A percentile compares a stretch with the other conserved stretches of the same genome.
Evolutionary conservation across 2,113 vertebrate species (phyloP).

Genomic region (Aptenodytes forsteri): DNA sequence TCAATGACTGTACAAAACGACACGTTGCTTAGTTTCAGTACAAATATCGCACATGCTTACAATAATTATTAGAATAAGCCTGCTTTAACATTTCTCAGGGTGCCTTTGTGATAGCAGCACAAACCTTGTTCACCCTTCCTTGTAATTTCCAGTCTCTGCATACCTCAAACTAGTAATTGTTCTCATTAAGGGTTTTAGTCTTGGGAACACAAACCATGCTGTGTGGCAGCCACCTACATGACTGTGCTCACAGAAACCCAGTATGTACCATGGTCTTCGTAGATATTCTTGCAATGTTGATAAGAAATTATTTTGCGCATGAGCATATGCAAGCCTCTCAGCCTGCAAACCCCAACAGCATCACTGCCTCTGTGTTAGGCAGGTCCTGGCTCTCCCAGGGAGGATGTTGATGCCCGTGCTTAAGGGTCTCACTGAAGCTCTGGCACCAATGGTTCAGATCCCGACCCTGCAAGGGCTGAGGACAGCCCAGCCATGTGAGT

Average conservation of each 20-base stretch:
- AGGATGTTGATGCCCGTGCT: neutral
- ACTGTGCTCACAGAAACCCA: neutral
- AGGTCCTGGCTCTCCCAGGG: neutral
- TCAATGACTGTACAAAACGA: neutral
- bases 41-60: neutral
- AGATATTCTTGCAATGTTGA: neutral
- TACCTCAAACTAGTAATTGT: constrained; percentile 20
- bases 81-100: neutral
- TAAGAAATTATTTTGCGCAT: neutral
- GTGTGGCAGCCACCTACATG: constrained; percentile 2
- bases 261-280: neutral
- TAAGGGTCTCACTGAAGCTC: neutral
- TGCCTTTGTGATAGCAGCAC: neutral
- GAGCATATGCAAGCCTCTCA: neutral
- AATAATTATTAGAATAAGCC: neutral
- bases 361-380: neutral
- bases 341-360: neutral
- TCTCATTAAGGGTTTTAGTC: constrained; percentile 38
- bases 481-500: neutral
- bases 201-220: neutral
- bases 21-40: neutral
- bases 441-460: neutral
- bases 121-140: neutral
- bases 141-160: constrained; percentile 36
- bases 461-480: neutral